Evolutionary conservation across 2,113 vertebrate species (phyloP).

Genomic region (Otis tarda): DNA sequence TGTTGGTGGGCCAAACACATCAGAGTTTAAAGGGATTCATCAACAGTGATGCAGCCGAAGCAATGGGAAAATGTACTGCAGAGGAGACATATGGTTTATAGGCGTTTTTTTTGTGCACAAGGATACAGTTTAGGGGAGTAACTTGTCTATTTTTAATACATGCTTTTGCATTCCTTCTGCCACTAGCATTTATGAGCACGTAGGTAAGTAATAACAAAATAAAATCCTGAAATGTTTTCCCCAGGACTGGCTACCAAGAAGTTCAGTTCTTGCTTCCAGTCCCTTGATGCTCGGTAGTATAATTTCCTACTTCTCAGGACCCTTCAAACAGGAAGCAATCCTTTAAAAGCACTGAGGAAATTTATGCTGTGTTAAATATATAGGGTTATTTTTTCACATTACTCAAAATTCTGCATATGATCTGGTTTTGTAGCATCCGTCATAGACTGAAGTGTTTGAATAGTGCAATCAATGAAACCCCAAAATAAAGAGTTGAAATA

Average conservation of each 20-base stretch:
- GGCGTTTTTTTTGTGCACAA: background rate
- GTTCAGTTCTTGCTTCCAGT: background rate
- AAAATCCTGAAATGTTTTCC: background rate
- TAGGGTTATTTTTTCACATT: background rate
- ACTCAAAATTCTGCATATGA: background rate
- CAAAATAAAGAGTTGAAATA: constrained; percentile 44
- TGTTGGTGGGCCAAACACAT: background rate
- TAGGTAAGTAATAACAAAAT: background rate
- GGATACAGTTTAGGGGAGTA: background rate
- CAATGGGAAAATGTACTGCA: background rate
- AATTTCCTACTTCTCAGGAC: background rate
- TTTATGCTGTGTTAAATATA: background rate
- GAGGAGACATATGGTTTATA: background rate
- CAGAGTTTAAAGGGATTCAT: background rate
- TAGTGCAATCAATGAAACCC: constrained; percentile 41
- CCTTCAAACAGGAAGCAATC: background rate
- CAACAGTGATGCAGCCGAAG: background rate
- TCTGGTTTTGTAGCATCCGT: background rate
- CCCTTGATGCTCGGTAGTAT: background rate
- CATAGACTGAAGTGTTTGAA: constrained; percentile 24
- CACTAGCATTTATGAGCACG: background rate
- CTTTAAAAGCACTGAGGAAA: background rate
- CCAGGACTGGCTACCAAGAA: background rate
- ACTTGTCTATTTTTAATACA: background rate
- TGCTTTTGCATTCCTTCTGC: background rate